These are phyloP conservation scores for Apamea anceps DNA, from an alignment of 2,888 invertebrate species.

Conservation along the genomic window DNA sequence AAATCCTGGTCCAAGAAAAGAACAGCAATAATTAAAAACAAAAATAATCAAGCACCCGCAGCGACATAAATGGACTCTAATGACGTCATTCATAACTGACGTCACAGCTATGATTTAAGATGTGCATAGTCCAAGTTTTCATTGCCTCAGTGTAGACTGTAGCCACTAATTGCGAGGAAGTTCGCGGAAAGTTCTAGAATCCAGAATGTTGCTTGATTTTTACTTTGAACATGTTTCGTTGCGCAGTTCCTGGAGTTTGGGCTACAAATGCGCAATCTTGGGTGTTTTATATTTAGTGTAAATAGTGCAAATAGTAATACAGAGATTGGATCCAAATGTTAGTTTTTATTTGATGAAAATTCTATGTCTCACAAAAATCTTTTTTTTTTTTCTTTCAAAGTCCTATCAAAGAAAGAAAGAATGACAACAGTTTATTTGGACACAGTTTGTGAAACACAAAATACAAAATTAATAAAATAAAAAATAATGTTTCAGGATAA, in stretches of 20 bases:
- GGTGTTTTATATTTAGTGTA: neutral
- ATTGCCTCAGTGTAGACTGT: conserved; percentile 37
- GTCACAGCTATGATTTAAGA: conserved; percentile 26
- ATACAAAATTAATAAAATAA: no score
- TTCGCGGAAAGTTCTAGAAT: conserved; percentile 32
- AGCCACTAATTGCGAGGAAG: conserved; percentile 52
- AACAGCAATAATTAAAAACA: conserved; percentile 17
- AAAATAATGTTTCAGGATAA: no score
- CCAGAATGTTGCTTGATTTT: conserved; percentile 32
- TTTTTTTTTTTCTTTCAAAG: neutral
- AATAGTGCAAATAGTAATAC: neutral
- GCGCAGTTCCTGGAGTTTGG: neutral
- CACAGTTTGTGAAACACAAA: no score
- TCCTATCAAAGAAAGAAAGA: neutral
- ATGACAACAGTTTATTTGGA: no score
- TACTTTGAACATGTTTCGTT: conserved; percentile 4
- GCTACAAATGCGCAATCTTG: neutral
- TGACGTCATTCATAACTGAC: conserved; percentile 52
- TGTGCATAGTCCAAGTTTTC: conserved; percentile 50
- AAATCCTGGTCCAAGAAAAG: neutral
- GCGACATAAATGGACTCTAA: conserved; percentile 40
- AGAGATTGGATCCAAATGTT: neutral
- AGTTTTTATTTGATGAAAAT: neutral
- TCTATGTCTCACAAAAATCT: neutral
- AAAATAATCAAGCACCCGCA: conserved; percentile 23